A percentile compares a stretch with the other conserved stretches of the same genome.
Conservation (phyloP, 2,797 vertebrate genomes). For the Dendrocincla fuliginosa region DNA sequence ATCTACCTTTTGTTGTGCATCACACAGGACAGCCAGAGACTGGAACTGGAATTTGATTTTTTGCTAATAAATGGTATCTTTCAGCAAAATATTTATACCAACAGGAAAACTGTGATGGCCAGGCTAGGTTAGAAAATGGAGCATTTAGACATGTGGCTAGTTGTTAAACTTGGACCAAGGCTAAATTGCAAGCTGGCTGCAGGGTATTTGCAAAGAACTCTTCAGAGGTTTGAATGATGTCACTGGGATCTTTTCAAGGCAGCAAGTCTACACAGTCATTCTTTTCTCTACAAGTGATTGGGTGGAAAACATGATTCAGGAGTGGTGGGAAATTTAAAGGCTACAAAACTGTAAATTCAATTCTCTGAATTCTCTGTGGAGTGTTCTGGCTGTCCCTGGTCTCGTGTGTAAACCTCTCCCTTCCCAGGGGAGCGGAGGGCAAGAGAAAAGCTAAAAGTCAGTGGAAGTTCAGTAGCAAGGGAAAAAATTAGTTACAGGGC, state of each 20-base stretch:
- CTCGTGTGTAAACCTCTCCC: background rate
- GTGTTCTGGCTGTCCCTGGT: background rate
- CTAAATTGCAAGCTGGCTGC: background rate
- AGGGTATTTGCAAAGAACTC: background rate
- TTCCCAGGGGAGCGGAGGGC: background rate
- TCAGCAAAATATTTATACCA: background rate
- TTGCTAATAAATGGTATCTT: background rate
- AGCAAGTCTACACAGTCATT: background rate
- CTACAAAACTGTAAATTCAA: background rate
- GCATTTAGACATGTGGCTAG: accelerated
- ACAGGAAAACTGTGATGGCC: background rate
- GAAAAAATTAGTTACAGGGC: background rate
- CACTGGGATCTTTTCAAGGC: background rate
- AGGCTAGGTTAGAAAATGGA: background rate
- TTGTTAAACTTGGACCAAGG: background rate
- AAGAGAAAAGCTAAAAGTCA: background rate
- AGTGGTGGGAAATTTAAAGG: background rate
- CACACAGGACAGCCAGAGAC: background rate
- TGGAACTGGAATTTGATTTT: background rate
- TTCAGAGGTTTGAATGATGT: background rate
- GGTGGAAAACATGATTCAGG: background rate
- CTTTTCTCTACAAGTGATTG: background rate
- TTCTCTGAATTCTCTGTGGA: background rate
- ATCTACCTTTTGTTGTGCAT: background rate
- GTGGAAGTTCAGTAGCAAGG: background rate